Evolutionary conservation across 2,888 invertebrate species (phyloP), one percentile per base, ranked within the genome.

Genomic region (Scaptomyza caliginosa): DNA sequence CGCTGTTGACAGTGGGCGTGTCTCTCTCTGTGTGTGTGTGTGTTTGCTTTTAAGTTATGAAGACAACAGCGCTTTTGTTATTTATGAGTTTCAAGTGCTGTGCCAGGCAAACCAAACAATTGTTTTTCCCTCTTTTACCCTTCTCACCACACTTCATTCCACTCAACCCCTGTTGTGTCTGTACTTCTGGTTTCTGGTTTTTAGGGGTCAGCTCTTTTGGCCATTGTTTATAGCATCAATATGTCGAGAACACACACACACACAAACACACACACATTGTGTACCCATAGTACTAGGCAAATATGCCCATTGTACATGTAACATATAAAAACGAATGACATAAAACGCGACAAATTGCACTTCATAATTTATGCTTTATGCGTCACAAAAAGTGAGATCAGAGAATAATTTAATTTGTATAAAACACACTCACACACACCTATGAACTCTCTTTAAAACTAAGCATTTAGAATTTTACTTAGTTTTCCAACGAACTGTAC

Each of bases 11-110:
- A 67, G 42, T 66, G 69, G 71, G 71, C 83, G 79, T 76, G 55
- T 66, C 73, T 62, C 70, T 82, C 68, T 56, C n/a, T 58, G 66
- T 67, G 70, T 81, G 70, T 43, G 28, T n/a, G n/a, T 63, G 79
- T 67, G 86, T 81, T 74, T 55, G 57, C 19, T 78, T 78, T 83
- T 73, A 79, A 86, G 55, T 86, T 81, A 86, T 81, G 80, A 59
- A 77, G 67, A 66, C 68, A 69, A 64, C 36, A 59, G 24, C 56
- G 52, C 32, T 42, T 42, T 48, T 52, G 79, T 72, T 57, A 86
- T 80, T 80, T 86, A 81, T 74, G 77, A 48, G 30, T 57, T 79
- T 73, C 69, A 52, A 72, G 76, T 58, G 66, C 49, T 24, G 36
- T 17, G 32, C 19, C 57, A 23, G 16, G 11, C 28, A 11, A 30